Evolutionary conservation across 2,888 invertebrate genomes (phyloP).

Genomic region (Pterostichus niger): DNA sequence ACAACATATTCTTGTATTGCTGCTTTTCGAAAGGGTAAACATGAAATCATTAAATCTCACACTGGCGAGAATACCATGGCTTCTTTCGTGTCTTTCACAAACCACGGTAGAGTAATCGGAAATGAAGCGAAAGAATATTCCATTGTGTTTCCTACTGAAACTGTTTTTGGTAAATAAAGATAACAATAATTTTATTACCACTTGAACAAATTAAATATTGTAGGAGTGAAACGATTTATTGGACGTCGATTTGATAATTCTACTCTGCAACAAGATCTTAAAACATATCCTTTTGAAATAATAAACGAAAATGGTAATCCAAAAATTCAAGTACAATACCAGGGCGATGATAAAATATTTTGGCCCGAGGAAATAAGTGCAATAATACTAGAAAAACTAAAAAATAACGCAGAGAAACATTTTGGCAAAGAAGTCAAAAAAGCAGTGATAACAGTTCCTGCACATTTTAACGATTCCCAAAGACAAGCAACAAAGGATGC

Average conservation of each 20-base stretch:
- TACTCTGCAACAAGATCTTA: slow-evolving; percentile 91
- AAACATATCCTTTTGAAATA: slow-evolving; percentile 93
- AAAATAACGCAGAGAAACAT: slow-evolving; percentile 90
- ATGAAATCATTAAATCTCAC: slow-evolving; percentile 81
- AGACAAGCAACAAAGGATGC: slow-evolving; percentile 93
- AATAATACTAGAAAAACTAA: slow-evolving; percentile 93
- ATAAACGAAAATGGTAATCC: slow-evolving; percentile 85
- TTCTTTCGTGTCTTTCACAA: slow-evolving; percentile 87
- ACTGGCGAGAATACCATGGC: slow-evolving; percentile 81
- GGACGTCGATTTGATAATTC: slow-evolving; percentile 90
- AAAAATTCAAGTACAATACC: slow-evolving; percentile 87
- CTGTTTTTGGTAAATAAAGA: slow-evolving; percentile 83
- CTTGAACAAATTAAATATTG: slow-evolving; percentile 74
- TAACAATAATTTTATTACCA: slow-evolving; percentile 31
- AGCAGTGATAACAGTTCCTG: slow-evolving; percentile 90
- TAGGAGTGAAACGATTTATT: slow-evolving; percentile 93
- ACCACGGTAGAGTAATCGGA: slow-evolving; percentile 86
- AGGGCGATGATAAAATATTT: slow-evolving; percentile 89
- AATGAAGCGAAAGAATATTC: slow-evolving; percentile 88
- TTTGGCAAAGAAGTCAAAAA: slow-evolving; percentile 87
- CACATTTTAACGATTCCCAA: slow-evolving; percentile 92
- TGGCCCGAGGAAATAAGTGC: slow-evolving; percentile 91
- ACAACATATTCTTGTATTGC: slow-evolving; percentile 94
- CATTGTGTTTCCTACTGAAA: slow-evolving; percentile 89
- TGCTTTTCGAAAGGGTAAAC: slow-evolving; percentile 90